Percentiles rank a stretch among this genome's conserved stretches.
Evolutionary conservation across 2,888 invertebrate species (phyloP).

Genomic region (Chirona hameri): DNA sequence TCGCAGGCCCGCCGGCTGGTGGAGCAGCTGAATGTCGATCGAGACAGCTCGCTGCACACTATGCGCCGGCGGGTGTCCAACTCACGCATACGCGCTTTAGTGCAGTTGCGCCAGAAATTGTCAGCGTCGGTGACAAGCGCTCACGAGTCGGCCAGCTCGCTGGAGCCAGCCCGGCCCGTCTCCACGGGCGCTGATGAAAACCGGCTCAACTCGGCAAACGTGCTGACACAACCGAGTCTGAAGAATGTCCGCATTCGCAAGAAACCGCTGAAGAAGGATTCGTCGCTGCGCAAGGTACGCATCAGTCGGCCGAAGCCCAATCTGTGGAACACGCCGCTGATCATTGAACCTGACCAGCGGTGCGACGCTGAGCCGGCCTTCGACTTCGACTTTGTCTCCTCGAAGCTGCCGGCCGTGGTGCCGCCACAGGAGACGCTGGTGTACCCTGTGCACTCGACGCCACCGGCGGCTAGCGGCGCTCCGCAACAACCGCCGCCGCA

Average conservation of each 20-base stretch:
- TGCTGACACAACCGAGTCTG: background rate
- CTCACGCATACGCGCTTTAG: background rate
- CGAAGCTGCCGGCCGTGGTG: background rate
- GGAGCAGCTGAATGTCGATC: background rate
- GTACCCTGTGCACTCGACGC: slow-evolving; percentile 7
- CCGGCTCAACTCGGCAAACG: background rate
- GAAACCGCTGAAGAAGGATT: background rate
- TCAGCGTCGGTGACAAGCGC: background rate
- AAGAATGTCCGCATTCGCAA: background rate
- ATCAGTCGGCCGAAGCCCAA: background rate
- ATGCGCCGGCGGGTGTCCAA: background rate
- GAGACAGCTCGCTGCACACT: background rate
- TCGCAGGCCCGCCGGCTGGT: background rate
- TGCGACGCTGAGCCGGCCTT: background rate
- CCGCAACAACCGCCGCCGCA: background rate
- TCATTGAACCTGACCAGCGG: background rate
- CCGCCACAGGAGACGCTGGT: slow-evolving; percentile 5
- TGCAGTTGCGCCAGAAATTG: background rate
- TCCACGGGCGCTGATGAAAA: background rate
- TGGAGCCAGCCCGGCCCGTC: background rate
- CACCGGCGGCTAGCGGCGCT: background rate
- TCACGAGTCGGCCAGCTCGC: background rate
- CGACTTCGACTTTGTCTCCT: background rate
- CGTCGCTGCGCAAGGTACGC: background rate
- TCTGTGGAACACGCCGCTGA: background rate